Evolutionary conservation across 1,140 invertebrate species (phyloP).

Genomic region (Brachionus sp.): DNA sequence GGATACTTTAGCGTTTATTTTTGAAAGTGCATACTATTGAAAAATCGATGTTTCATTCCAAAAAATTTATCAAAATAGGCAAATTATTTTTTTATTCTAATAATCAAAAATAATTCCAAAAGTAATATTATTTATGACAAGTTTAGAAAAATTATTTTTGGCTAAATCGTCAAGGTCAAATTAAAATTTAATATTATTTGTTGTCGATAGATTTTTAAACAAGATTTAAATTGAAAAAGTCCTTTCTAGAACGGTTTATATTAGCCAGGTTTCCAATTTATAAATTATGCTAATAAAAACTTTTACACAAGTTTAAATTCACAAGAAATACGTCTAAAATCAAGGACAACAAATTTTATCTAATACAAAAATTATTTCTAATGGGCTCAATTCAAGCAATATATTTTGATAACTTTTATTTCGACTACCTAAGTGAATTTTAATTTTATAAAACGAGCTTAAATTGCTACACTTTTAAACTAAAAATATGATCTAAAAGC

Average conservation of each 20-base stretch:
- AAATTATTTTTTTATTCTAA: neutral
- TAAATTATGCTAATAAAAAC: slow-evolving; percentile 3
- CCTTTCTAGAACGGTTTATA: neutral
- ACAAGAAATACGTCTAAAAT: slow-evolving; percentile 9
- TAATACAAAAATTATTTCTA: neutral
- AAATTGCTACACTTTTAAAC: slow-evolving; percentile 28
- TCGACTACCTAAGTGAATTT: neutral
- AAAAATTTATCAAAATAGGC: neutral
- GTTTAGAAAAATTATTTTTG: neutral
- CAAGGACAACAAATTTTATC: neutral
- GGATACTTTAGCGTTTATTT: neutral
- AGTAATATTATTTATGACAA: neutral
- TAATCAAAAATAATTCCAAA: neutral
- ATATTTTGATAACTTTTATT: neutral
- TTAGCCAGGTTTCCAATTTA: neutral
- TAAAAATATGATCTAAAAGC: neutral
- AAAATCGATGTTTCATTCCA: neutral
- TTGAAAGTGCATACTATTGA: neutral
- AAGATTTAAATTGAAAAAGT: neutral
- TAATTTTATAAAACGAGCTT: slow-evolving; percentile 9
- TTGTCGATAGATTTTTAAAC: neutral
- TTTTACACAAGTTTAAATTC: neutral
- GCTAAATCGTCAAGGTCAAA: neutral
- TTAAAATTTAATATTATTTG: neutral
- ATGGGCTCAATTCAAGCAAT: neutral